These are phyloP conservation scores for Leucophora obtusa DNA, from an alignment of 2,888 invertebrate species.

Conservation along the genomic window DNA sequence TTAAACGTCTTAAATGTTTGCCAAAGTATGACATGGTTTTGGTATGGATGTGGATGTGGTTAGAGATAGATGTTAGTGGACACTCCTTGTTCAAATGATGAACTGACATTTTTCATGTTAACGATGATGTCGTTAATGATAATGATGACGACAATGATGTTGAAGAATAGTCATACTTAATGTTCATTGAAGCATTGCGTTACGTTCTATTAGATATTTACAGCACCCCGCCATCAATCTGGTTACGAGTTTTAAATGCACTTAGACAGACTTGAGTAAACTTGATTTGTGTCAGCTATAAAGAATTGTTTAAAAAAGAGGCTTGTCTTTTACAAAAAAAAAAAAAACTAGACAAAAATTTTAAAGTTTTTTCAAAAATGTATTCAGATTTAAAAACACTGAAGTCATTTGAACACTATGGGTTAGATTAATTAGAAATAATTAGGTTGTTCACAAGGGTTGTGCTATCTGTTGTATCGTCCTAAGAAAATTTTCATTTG, in stretches of 20 bases:
- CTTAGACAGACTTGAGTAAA: constrained; percentile 21
- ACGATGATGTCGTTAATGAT: background rate
- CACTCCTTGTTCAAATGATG: constrained; percentile 47
- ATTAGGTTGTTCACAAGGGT: no score
- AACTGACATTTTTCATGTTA: constrained; percentile 44
- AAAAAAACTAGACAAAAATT: background rate
- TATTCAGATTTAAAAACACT: background rate
- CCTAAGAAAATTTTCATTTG: no score
- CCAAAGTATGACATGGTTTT: background rate
- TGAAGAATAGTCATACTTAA: constrained; percentile 33
- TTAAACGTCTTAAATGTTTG: background rate
- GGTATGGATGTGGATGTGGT: background rate
- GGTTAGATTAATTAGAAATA: background rate
- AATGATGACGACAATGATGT: constrained; percentile 8
- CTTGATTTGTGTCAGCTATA: constrained; percentile 31
- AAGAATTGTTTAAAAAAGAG: constrained; percentile 8
- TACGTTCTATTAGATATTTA: constrained; percentile 60
- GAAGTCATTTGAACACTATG: background rate
- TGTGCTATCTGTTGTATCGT: no score
- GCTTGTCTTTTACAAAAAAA: background rate
- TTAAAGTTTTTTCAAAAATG: background rate
- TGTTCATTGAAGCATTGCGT: constrained; percentile 54
- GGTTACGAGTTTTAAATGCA: constrained; percentile 6
- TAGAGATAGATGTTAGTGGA: constrained; percentile 10
- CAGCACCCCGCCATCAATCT: constrained; percentile 22